phyloP scores from a whole-genome alignment of 2,888 invertebrate genomes.

The Pristionchus entomophagus region DNA sequence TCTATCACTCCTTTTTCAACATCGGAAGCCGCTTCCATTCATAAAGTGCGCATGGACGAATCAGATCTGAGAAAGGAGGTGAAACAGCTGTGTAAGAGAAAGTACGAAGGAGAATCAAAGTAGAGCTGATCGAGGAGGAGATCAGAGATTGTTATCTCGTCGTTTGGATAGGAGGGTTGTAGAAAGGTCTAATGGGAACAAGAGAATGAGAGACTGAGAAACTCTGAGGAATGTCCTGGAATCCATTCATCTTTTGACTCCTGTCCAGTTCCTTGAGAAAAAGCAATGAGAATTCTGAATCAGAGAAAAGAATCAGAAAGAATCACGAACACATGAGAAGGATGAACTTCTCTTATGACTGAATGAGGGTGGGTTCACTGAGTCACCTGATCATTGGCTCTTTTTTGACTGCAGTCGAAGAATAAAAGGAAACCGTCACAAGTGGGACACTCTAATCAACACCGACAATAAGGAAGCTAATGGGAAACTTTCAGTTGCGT shows the following conservation, averaged over 20 bases:
- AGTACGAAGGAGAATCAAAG: not conserved
- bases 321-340: not conserved
- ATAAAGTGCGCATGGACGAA: conserved; percentile 38
- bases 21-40: conserved; percentile 38
- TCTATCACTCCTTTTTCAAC: conserved; percentile 23
- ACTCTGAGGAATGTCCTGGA: not conserved
- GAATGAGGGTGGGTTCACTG: conserved; percentile 1
- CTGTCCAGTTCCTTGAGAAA: not conserved
- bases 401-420: not conserved
- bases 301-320: conserved; percentile 5
- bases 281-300: not conserved
- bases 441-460: not conserved
- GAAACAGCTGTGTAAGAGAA: not conserved
- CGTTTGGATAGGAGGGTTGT: not conserved
- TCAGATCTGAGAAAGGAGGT: not conserved
- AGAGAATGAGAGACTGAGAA: not conserved
- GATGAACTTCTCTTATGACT: not conserved
- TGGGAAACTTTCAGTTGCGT: not conserved
- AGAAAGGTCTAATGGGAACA: not conserved
- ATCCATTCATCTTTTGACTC: not conserved
- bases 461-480: not conserved
- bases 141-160: not conserved
- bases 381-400: not conserved
- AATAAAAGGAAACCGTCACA: not conserved
- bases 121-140: not conserved